Base-by-base conservation (phyloP, 2,888 invertebrate species). In the Eupsilia transversa region DNA sequence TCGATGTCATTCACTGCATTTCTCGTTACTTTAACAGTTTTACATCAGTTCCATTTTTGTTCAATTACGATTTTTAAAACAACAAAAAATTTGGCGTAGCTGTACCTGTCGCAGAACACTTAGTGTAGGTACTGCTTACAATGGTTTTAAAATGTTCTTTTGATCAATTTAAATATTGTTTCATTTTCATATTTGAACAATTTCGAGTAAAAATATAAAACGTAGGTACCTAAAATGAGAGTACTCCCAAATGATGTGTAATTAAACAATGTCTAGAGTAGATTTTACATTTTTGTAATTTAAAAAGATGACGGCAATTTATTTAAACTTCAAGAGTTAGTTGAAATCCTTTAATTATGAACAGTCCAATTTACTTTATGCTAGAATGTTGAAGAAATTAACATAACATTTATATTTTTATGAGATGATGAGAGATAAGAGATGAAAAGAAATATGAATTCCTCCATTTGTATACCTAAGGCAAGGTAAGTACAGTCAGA, bases 341-440 rank as follows among this genome's bases (percentile, higher is more conserved):
- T 69, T 56, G 46, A 77, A 76, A 68, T 68, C 33, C 60, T 76
- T 68, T 68, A 68, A 68, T 68, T 76, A 76, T 75, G 75, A 67
- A 61, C 38, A 27, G n/a, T 41, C 23, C 27, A 68, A 76, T 76
- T 68, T 60, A 41, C 30, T 67, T 76, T 12, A 52, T 30, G 35
- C 59, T 43, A 14, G 49, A 23, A 59, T 14, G 6, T 14, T 38
- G 23, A 30, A 38, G 20, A 52, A 43, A 30, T 14, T 33, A n/a
- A 23, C 9, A 38, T 56, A 17, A n/a, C 9, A 54, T 27, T 49
- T 5, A 43, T 56, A 56, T 46, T 54, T 64, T 56, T 20, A 10
- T 10, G 23, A 43, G 23, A 52, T 49, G n/a, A 23, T n/a, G n/a
- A n/a, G n/a, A n/a, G n/a, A n/a, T n/a, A n/a, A n/a, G n/a, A n/a